These are phyloP conservation scores for Aspiorhynchus laticeps DNA, from an alignment of 2,113 vertebrate species.

Conservation along the genomic window DNA sequence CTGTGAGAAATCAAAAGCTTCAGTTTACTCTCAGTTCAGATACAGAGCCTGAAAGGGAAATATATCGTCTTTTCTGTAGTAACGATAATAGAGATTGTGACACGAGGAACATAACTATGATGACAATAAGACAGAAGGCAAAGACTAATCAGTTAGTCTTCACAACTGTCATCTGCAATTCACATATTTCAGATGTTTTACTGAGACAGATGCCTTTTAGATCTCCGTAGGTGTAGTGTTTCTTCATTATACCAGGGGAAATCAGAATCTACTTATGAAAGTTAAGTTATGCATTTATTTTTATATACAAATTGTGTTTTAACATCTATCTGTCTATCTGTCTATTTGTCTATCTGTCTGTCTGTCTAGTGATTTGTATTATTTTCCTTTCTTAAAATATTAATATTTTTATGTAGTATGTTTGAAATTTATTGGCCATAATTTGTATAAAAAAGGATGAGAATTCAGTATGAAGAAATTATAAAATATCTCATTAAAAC, in stretches of 20 bases:
- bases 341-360: background rate
- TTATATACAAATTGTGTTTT: background rate
- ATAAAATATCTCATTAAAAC: background rate
- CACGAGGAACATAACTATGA: constrained; percentile 26
- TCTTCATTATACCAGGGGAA: background rate
- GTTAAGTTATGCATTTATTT: background rate
- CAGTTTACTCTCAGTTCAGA: constrained; percentile 43
- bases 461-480: background rate
- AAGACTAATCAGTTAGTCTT: constrained; percentile 12
- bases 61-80: background rate
- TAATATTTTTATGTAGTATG: background rate
- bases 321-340: background rate
- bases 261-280: background rate
- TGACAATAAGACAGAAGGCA: constrained; percentile 26
- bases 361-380: background rate
- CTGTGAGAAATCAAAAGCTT: constrained; percentile 38
- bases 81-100: constrained; percentile 15
- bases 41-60: background rate
- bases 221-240: background rate
- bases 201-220: background rate
- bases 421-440: background rate
- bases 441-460: background rate
- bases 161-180: constrained; percentile 19
- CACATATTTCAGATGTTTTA: background rate
- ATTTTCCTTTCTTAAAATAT: background rate